phyloP scores from a whole-genome alignment of 2,797 vertebrate species.

The Takifugu rubripes region DNA sequence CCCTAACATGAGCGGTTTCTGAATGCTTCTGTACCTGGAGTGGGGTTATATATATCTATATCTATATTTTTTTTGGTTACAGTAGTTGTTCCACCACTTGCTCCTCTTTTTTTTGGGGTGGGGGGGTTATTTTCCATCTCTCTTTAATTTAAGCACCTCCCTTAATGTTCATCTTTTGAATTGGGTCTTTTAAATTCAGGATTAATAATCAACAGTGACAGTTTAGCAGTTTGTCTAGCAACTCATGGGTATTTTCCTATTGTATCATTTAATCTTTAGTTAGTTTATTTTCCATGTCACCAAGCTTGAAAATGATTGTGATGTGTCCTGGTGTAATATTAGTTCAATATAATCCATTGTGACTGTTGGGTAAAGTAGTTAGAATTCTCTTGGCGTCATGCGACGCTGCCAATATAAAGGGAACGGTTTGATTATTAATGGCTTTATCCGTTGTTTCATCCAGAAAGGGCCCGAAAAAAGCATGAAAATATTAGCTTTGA shows the following conservation, averaged over 20 bases:
- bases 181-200: conserved; percentile 34
- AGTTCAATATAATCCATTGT: conserved; percentile 59
- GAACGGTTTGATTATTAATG: conserved; percentile 51
- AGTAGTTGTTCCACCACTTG: conserved; percentile 12
- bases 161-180: conserved; percentile 28
- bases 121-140: conserved; percentile 26
- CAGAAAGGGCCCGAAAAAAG: conserved; percentile 36
- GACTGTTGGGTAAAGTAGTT: conserved; percentile 57
- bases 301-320: conserved; percentile 59
- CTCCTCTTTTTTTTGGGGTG: conserved; percentile 8
- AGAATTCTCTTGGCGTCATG: conserved; percentile 42
- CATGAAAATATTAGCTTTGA: conserved; percentile 53
- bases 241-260: conserved; percentile 57
- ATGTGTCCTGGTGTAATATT: conserved; percentile 61
- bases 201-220: conserved; percentile 34
- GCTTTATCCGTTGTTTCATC: conserved; percentile 39
- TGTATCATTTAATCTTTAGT: conserved; percentile 51
- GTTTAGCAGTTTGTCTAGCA: conserved; percentile 47
- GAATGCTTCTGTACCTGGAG: conserved; percentile 26
- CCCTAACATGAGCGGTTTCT: conserved; percentile 40
- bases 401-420: conserved; percentile 70
- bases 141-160: conserved; percentile 32
- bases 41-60: too few relatives aligned
- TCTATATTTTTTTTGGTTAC: conserved; percentile 25
- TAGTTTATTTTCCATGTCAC: conserved; percentile 39